Evolutionary conservation across 2,113 vertebrate species (phyloP).

Genomic region (Misgurnus anguillicaudatus): DNA sequence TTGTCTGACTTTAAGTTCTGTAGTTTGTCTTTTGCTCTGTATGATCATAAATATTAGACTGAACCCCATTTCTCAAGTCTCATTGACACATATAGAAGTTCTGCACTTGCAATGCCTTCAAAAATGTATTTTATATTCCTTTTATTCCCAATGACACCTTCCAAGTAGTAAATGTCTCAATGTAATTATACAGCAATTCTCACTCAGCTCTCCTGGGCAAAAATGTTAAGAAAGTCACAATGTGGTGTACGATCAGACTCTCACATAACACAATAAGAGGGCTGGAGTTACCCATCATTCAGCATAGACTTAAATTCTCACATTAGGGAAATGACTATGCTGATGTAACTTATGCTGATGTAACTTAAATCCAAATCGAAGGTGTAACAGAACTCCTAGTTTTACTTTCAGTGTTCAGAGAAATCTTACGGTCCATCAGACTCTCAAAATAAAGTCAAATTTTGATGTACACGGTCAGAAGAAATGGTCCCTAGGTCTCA

Average conservation of each 20-base stretch:
- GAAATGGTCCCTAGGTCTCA: too few relatives aligned
- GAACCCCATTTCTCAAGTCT: too few relatives aligned
- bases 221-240: background rate
- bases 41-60: too few relatives aligned
- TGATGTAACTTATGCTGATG: background rate
- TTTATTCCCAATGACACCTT: background rate
- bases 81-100: too few relatives aligned
- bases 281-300: background rate
- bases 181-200: slow-evolving; percentile 14
- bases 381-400: background rate
- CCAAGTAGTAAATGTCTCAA: slow-evolving; percentile 8
- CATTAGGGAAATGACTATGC: background rate
- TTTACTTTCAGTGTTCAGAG: background rate
- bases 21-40: too few relatives aligned
- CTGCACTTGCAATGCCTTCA: too few relatives aligned
- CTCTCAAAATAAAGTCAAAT: too few relatives aligned
- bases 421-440: background rate
- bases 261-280: background rate
- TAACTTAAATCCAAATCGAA: background rate
- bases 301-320: background rate
- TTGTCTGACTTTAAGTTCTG: too few relatives aligned
- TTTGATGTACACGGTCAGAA: too few relatives aligned
- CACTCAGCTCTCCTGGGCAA: background rate
- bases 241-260: background rate
- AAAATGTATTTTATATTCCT: background rate